These are phyloP conservation scores for Setophaga kirtlandii DNA, from an alignment of 2,113 vertebrate species.

Conservation along the genomic window DNA sequence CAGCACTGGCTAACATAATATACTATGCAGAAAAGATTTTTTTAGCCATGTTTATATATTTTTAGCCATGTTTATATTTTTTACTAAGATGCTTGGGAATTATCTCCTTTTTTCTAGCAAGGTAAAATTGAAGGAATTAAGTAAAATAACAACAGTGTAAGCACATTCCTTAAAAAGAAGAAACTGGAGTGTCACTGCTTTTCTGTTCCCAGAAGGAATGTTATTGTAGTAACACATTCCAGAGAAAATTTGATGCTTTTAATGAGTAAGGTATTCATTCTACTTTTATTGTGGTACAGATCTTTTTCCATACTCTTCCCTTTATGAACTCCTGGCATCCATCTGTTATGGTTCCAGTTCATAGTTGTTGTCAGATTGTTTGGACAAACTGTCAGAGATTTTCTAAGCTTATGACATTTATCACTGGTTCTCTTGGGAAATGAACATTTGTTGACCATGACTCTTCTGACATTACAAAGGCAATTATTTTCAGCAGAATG, in stretches of 20 bases:
- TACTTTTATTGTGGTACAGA: not conserved
- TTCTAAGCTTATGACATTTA: slow-evolving; percentile 30
- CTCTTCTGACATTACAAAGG: not conserved
- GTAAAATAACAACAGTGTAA: not conserved
- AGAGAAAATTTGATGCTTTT: not conserved
- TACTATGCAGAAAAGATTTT: not conserved
- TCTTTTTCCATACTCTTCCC: not conserved
- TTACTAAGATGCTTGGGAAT: not conserved
- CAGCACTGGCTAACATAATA: not conserved
- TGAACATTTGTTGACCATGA: not conserved
- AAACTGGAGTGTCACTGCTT: not conserved
- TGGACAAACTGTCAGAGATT: slow-evolving; percentile 5
- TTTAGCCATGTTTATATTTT: not conserved
- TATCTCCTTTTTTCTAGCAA: not conserved
- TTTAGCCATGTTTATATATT: not conserved
- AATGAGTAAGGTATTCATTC: not conserved
- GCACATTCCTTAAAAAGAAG: not conserved
- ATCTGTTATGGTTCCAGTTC: not conserved
- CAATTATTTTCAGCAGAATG: not conserved
- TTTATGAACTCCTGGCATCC: not conserved
- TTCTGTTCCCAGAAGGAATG: not conserved
- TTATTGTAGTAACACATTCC: not conserved
- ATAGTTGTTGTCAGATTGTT: slow-evolving; percentile 1
- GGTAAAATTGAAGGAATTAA: not conserved
- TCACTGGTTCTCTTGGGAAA: not conserved